Conservation (phyloP, 2,888 invertebrate genomes). For the Tigriopus californicus region DNA sequence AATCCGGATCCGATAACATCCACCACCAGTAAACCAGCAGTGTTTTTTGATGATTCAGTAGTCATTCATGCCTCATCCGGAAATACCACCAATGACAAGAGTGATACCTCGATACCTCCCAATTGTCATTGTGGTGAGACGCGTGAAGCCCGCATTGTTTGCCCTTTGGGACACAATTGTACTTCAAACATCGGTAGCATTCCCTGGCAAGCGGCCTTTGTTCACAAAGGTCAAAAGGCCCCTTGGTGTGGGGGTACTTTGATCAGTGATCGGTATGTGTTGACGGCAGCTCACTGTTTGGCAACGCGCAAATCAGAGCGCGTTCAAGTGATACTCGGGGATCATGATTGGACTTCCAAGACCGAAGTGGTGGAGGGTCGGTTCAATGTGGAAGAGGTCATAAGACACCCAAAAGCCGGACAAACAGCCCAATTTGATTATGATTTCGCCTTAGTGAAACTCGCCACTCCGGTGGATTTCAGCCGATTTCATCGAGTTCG, state of each 20-base stretch:
- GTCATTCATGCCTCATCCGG: background rate
- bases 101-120: background rate
- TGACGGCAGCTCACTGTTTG: constrained; percentile 11
- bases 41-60: background rate
- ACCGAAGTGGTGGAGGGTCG: background rate
- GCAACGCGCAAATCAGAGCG: background rate
- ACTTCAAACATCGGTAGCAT: background rate
- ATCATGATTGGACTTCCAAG: constrained; percentile 5
- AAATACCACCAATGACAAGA: background rate
- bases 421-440: constrained; percentile 1
- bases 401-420: background rate
- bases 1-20: background rate
- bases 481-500: background rate
- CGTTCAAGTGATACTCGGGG: constrained; percentile 2
- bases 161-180: constrained; percentile 8
- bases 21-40: background rate
- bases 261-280: constrained; percentile 4
- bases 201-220: constrained; percentile 12
- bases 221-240: background rate
- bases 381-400: background rate
- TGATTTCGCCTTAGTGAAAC: constrained; percentile 1
- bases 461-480: background rate
- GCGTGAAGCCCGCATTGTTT: constrained; percentile 3
- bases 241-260: constrained; percentile 12
- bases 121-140: constrained; percentile 1